Evolutionary conservation across 1,140 invertebrate genomes (phyloP).

Genomic region (Pachyrhynchus sulphureomaculatus): DNA sequence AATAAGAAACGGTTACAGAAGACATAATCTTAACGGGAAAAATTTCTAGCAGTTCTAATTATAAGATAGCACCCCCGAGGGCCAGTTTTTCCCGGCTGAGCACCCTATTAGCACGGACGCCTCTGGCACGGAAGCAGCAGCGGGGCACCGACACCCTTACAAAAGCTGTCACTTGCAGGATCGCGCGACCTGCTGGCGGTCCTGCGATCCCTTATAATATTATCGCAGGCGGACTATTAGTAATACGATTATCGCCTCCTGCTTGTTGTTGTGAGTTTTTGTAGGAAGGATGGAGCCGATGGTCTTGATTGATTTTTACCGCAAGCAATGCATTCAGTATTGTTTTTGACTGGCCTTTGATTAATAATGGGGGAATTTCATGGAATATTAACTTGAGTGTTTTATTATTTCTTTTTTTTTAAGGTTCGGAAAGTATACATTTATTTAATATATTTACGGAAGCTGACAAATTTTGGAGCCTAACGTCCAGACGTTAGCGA

Average conservation of each 20-base stretch:
- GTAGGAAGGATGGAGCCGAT: slow-evolving; percentile 15
- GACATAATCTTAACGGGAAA: too few relatives aligned
- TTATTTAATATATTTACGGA: too few relatives aligned
- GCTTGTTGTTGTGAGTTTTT: slow-evolving; percentile 35
- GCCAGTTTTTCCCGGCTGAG: slow-evolving; percentile 29
- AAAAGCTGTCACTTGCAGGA: slow-evolving; percentile 40
- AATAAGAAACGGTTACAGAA: too few relatives aligned
- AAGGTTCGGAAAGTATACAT: background rate
- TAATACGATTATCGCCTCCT: slow-evolving; percentile 41
- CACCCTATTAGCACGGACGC: slow-evolving; percentile 29
- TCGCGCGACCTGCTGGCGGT: slow-evolving; percentile 31
- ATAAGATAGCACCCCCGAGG: slow-evolving; percentile 6
- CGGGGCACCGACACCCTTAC: slow-evolving; percentile 36
- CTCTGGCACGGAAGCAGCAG: slow-evolving; percentile 26
- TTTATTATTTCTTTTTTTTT: slow-evolving; percentile 1
- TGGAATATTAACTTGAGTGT: slow-evolving; percentile 6
- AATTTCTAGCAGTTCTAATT: too few relatives aligned
- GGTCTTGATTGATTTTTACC: slow-evolving; percentile 40
- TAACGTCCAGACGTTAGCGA: too few relatives aligned
- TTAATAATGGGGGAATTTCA: slow-evolving; percentile 32
- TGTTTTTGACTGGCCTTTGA: slow-evolving; percentile 38
- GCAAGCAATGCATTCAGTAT: slow-evolving; percentile 37
- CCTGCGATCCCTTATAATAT: slow-evolving; percentile 36
- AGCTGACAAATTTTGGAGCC: too few relatives aligned
- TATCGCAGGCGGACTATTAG: slow-evolving; percentile 39